These are phyloP conservation scores for Crambe crambe DNA, from an alignment of 37 sponge, comb jelly and placozoan species.

Conservation along the genomic window DNA sequence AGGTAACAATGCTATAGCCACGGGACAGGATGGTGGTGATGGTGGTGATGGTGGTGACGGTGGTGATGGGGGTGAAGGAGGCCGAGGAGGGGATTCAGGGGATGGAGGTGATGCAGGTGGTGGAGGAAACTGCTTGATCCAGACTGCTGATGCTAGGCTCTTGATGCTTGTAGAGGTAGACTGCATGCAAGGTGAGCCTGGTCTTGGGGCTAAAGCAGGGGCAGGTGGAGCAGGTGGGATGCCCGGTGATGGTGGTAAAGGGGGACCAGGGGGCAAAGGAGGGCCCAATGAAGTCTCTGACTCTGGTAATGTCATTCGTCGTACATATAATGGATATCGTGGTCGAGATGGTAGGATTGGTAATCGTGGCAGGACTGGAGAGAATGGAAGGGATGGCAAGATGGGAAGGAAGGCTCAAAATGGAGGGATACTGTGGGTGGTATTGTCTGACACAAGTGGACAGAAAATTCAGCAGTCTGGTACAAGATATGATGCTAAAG, in stretches of 20 bases:
- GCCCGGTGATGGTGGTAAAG: constrained; percentile 58
- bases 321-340: constrained; percentile 31
- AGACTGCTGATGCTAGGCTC: too few relatives aligned
- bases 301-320: constrained; percentile 1
- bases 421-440: constrained; percentile 68
- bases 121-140: too few relatives aligned
- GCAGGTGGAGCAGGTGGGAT: constrained; percentile 60
- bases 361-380: too few relatives aligned
- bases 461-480: constrained; percentile 32
- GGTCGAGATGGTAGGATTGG: constrained; percentile 45
- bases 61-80: too few relatives aligned
- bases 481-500: constrained; percentile 65
- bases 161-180: too few relatives aligned
- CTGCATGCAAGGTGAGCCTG: constrained; percentile 79
- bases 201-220: constrained; percentile 71
- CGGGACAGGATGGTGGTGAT: too few relatives aligned
- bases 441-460: constrained; percentile 45
- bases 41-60: too few relatives aligned
- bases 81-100: too few relatives aligned
- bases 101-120: too few relatives aligned
- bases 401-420: too few relatives aligned
- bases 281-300: constrained; percentile 21
- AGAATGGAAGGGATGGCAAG: too few relatives aligned
- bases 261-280: constrained; percentile 37
- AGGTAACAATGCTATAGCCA: too few relatives aligned